Base-by-base conservation (phyloP, 2,888 invertebrate genomes). In the Lasius fuliginosus region DNA sequence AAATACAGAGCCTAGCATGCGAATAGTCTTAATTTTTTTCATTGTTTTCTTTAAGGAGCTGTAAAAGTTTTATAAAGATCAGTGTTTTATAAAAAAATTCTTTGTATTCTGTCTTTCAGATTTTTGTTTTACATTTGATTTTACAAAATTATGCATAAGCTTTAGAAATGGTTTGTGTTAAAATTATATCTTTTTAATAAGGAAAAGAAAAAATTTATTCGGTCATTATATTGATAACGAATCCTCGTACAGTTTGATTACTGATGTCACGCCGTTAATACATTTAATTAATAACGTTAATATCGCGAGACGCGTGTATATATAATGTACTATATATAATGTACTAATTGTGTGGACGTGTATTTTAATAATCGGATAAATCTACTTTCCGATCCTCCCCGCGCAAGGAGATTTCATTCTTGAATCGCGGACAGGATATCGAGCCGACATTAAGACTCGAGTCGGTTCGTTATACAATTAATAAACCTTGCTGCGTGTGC, bases 391-490 rank as follows among this genome's bases (percentile, higher is more conserved):
- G 40, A 18, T 42, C n/a, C 15, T 58, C 27, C 15, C 36, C 18
- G 23, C 42, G 56, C 53, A 27, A 49, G 65, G 76, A 67, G 23
- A 23, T 71, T 81, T 73, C 49, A 60, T 42, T 65, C 42, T 30
- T 36, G 58, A 79, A 42, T 53, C 12, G 60, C 36, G 60, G 6
- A 42, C 46, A n/a, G 12, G 27, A 18, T 36, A 36, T 15, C 79
- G 71, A 42, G n/a, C 18, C 60, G 60, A 73, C 62, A 18, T 40
- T 64, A 49, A 36, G 74, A 40, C 62, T 33, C 36, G 81, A 74
- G 64, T 69, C 60, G 46, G 71, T 46, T 65, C 60, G 73, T 74
- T 81, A 23, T 23, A 81, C 27, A 69, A 73, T 71, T 71, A 81
- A 81, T 81, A 81, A 71, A 60, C 46, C 23, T 23, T 36, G 60